phyloP scores from a whole-genome alignment of 2,888 invertebrate species.

The Noctua janthina region DNA sequence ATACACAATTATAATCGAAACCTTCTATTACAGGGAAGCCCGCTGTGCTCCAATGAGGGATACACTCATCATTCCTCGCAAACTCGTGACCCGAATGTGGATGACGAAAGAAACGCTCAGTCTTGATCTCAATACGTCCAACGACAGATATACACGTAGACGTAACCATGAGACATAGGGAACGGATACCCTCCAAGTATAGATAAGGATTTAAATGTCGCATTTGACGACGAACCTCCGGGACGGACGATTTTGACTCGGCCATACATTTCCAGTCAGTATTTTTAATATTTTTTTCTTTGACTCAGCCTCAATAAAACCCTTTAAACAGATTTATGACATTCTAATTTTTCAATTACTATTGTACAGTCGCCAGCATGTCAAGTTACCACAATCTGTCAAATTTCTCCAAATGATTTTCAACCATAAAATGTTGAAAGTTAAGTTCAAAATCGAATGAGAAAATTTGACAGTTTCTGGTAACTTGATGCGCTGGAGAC shows the following conservation, averaged over 20 bases:
- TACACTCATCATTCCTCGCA: constrained; percentile 47
- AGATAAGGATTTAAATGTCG: constrained; percentile 63
- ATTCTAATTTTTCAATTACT: constrained; percentile 44
- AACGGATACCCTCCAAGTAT: constrained; percentile 77
- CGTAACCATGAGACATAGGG: constrained; percentile 65
- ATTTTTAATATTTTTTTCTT: constrained; percentile 48
- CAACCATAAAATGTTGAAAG: no score
- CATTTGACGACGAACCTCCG: constrained; percentile 37
- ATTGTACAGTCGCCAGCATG: constrained; percentile 8
- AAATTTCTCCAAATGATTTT: no score
- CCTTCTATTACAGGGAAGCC: constrained; percentile 79
- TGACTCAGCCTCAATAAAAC: constrained; percentile 30
- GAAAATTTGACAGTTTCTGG: no score
- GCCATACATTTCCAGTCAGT: constrained; percentile 62
- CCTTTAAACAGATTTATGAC: constrained; percentile 33
- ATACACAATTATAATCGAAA: neutral
- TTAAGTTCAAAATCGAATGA: no score
- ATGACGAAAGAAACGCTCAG: constrained; percentile 79
- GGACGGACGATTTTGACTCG: constrained; percentile 42
- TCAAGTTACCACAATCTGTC: no score
- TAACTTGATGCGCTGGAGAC: neutral
- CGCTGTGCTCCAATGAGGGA: constrained; percentile 77
- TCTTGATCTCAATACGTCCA: constrained; percentile 85
- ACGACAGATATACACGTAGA: constrained; percentile 78
- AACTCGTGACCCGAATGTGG: constrained; percentile 65